These are phyloP conservation scores for Urosaurus nigricauda DNA, from an alignment of 2,797 vertebrate species.

Conservation along the genomic window DNA sequence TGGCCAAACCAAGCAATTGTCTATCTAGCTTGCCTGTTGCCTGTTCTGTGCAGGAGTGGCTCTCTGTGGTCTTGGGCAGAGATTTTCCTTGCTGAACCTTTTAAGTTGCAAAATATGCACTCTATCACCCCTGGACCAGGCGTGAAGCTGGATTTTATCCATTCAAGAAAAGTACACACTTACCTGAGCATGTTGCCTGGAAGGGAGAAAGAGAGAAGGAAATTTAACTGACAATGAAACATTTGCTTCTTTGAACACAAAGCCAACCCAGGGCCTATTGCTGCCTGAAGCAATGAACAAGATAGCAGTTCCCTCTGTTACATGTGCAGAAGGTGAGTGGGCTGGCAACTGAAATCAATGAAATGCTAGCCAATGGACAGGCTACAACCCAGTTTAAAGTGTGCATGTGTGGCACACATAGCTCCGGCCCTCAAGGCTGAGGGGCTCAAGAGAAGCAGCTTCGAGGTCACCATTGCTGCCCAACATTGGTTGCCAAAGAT, in stretches of 20 bases:
- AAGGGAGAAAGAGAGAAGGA: neutral
- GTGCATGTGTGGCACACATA: neutral
- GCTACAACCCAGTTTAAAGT: too few relatives aligned
- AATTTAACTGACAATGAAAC: neutral
- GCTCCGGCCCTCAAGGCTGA: neutral
- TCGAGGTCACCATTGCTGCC: too few relatives aligned
- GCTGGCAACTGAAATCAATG: neutral
- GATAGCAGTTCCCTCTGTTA: too few relatives aligned
- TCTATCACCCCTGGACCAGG: too few relatives aligned
- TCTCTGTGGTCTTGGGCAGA: neutral
- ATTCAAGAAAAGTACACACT: conserved; percentile 52
- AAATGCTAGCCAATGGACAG: too few relatives aligned
- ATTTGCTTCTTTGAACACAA: neutral
- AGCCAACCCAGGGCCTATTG: neutral
- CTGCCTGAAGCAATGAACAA: neutral
- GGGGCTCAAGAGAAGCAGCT: neutral
- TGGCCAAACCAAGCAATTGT: neutral
- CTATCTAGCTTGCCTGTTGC: neutral
- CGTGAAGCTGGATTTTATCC: neutral
- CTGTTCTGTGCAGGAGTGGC: neutral
- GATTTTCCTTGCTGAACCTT: neutral
- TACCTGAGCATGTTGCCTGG: conserved; percentile 75
- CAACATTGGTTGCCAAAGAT: too few relatives aligned
- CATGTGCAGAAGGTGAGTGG: neutral
- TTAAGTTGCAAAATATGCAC: too few relatives aligned